Evolutionary conservation across 2,888 invertebrate genomes (phyloP).

Genomic region (Kuschelorhynchus macadamiae): DNA sequence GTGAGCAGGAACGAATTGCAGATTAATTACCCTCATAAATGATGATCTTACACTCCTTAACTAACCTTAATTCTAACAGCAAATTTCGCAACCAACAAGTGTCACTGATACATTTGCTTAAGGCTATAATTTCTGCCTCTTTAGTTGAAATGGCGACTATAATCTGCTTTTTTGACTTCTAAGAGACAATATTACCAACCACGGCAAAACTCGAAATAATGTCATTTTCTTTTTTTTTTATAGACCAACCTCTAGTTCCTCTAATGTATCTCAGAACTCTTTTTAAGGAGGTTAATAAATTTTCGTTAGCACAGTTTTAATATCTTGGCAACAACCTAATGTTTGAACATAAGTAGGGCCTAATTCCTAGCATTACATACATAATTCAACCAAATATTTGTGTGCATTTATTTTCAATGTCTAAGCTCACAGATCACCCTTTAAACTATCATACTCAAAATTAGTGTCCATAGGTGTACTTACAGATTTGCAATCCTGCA

Average conservation of each 20-base stretch:
- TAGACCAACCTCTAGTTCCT: no score
- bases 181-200: background rate
- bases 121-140: conserved; percentile 59
- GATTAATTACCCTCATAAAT: conserved; percentile 22
- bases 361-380: background rate
- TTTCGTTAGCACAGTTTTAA: background rate
- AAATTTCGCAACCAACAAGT: conserved; percentile 18
- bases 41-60: background rate
- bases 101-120: conserved; percentile 11
- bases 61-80: background rate
- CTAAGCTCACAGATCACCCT: conserved; percentile 20
- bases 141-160: conserved; percentile 57
- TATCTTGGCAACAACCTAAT: background rate
- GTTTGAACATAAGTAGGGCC: background rate
- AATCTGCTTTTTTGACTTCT: conserved; percentile 35
- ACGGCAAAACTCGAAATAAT: no score
- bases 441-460: conserved; percentile 29
- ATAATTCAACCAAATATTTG: background rate
- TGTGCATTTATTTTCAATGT: conserved; percentile 6
- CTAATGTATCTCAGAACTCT: conserved; percentile 4
- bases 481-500: conserved; percentile 29
- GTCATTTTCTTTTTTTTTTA: no score
- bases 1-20: conserved; percentile 20
- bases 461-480: background rate
- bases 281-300: conserved; percentile 14